These are phyloP conservation scores for Venturia canescens DNA, from an alignment of 1,140 invertebrate species.

Conservation along the genomic window DNA sequence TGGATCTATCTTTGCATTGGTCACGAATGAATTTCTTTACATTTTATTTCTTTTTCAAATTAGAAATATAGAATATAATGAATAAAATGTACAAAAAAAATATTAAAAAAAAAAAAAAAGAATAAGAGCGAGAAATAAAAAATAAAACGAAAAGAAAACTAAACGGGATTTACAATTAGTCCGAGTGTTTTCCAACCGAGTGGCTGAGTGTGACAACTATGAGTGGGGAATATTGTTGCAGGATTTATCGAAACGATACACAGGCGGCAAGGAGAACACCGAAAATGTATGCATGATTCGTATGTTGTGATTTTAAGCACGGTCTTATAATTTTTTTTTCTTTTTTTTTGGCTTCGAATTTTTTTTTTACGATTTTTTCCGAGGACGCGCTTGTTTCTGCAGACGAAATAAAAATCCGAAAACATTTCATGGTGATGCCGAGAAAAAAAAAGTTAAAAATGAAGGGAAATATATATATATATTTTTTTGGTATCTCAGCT, in stretches of 20 bases:
- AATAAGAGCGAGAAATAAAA: background rate
- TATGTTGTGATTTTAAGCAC: constrained; percentile 40
- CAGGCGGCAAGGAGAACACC: constrained; percentile 74
- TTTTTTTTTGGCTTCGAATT: background rate
- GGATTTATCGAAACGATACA: constrained; percentile 45
- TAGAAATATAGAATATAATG: constrained; percentile 7
- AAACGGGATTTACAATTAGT: constrained; percentile 32
- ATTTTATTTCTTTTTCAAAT: background rate
- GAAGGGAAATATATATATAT: constrained; percentile 51
- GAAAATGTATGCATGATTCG: constrained; percentile 69
- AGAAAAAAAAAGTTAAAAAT: constrained; percentile 42
- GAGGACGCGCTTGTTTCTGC: background rate
- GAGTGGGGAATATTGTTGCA: constrained; percentile 20
- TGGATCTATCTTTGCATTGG: background rate
- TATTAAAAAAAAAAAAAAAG: constrained; percentile 7
- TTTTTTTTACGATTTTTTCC: background rate
- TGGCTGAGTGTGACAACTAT: constrained; percentile 37
- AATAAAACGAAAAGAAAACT: constrained; percentile 19
- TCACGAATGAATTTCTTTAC: constrained; percentile 11
- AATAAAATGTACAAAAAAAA: background rate
- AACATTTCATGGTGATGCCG: background rate
- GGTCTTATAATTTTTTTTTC: background rate
- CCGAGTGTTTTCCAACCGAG: constrained; percentile 37
- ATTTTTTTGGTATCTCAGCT: background rate
- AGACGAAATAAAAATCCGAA: constrained; percentile 44